These are phyloP conservation scores for Peromyscus nudipes DNA, from an alignment of 2,797 vertebrate species.

Conservation along the genomic window DNA sequence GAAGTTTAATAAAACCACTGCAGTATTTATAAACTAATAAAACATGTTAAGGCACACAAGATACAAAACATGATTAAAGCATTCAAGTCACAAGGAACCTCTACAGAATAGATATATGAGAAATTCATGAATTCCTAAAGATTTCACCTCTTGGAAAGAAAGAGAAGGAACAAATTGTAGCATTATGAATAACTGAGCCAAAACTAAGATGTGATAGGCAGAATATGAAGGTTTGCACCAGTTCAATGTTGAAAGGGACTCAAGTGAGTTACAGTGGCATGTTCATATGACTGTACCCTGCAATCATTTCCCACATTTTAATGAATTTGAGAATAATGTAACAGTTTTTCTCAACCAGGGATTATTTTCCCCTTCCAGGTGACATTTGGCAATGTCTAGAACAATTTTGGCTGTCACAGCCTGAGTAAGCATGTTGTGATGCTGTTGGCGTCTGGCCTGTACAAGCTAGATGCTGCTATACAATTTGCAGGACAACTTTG, in stretches of 20 bases:
- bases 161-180: conserved; percentile 48
- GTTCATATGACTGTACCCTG: conserved; percentile 10
- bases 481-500: background rate
- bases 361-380: background rate
- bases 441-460: background rate
- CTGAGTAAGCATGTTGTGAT: background rate
- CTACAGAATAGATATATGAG: background rate
- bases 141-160: conserved; percentile 40
- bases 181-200: background rate
- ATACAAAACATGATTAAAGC: conserved; percentile 17
- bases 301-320: conserved; percentile 26
- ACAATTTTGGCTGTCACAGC: background rate
- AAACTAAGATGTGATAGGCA: background rate
- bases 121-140: background rate
- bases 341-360: background rate
- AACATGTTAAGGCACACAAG: conserved; percentile 56
- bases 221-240: background rate
- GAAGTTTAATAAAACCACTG: conserved; percentile 50
- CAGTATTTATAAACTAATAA: conserved; percentile 68
- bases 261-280: background rate
- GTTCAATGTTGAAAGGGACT: conserved; percentile 46
- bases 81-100: background rate
- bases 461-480: background rate
- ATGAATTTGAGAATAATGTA: conserved; percentile 35
- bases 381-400: conserved; percentile 30